Percentiles rank a stretch among this genome's conserved stretches.
These are phyloP conservation scores for Sphyrna mokarran DNA, from an alignment of 2,113 vertebrate genomes.

Conservation along the genomic window DNA sequence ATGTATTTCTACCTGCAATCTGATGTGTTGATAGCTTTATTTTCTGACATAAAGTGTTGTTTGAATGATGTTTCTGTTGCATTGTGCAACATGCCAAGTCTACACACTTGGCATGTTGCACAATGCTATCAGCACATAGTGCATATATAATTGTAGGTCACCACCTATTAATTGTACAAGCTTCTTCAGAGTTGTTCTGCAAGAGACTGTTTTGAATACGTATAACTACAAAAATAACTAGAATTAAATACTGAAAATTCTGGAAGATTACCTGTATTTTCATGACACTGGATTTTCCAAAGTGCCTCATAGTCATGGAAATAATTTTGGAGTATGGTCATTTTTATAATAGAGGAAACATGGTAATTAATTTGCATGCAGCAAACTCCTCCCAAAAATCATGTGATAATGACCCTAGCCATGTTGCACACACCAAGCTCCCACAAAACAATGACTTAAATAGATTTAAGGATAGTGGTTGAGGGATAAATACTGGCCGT, in stretches of 20 bases:
- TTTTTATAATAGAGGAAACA: no score
- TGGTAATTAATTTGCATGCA: no score
- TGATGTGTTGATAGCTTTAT: neutral
- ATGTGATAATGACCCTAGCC: neutral
- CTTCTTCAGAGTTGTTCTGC: neutral
- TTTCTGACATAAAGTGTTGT: neutral
- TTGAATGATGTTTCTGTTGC: neutral
- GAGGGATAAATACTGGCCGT: no score
- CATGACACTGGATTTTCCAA: neutral
- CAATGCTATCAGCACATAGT: neutral
- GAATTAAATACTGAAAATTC: neutral
- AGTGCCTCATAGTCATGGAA: neutral
- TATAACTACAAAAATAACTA: neutral
- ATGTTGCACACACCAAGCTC: neutral
- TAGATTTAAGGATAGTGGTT: neutral
- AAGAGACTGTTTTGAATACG: neutral
- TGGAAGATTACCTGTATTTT: neutral
- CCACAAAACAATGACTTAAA: neutral
- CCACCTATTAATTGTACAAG: neutral
- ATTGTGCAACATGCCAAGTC: neutral
- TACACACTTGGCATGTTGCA: neutral
- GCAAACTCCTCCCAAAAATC: neutral
- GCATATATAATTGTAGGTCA: neutral
- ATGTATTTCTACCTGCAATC: conserved; percentile 31
- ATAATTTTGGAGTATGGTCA: neutral